Evolutionary conservation across 2,113 vertebrate genomes (phyloP).

Genomic region (Melanostigma gelatinosum): DNA sequence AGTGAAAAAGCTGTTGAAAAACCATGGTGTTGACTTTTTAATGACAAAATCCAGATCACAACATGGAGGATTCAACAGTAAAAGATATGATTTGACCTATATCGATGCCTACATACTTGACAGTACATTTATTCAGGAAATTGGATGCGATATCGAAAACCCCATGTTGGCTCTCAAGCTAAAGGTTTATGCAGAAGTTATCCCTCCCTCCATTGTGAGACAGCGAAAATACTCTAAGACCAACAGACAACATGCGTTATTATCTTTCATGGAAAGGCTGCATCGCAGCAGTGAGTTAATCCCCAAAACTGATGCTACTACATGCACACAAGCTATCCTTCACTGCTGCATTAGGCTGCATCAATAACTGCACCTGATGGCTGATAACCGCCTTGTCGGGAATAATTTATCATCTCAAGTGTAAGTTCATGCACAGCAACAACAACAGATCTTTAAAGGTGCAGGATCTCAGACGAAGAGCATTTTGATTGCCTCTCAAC

Average conservation of each 20-base stretch:
- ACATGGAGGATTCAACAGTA: background rate
- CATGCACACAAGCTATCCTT: conserved; percentile 60
- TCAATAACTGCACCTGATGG: conserved; percentile 51
- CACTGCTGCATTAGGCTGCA: conserved; percentile 42
- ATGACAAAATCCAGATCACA: conserved; percentile 10
- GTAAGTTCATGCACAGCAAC: conserved; percentile 33
- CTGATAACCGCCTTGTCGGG: conserved; percentile 21
- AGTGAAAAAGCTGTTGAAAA: background rate
- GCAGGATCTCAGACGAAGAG: background rate
- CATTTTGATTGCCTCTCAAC: background rate
- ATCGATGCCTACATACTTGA: background rate
- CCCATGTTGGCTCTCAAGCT: background rate
- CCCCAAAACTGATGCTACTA: conserved; percentile 49
- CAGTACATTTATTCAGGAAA: conserved; percentile 11
- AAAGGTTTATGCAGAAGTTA: background rate
- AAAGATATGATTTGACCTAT: background rate
- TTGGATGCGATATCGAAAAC: background rate
- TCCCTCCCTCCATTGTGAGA: conserved; percentile 5
- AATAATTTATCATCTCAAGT: conserved; percentile 59
- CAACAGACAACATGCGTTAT: conserved; percentile 16
- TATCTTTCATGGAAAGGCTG: conserved; percentile 35
- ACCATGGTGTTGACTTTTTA: background rate
- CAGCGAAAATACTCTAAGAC: conserved; percentile 11
- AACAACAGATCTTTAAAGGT: background rate
- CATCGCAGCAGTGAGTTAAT: conserved; percentile 50